Evolutionary conservation across 2,888 invertebrate species (phyloP).

Genomic region (Tetanocera ferruginea): DNA sequence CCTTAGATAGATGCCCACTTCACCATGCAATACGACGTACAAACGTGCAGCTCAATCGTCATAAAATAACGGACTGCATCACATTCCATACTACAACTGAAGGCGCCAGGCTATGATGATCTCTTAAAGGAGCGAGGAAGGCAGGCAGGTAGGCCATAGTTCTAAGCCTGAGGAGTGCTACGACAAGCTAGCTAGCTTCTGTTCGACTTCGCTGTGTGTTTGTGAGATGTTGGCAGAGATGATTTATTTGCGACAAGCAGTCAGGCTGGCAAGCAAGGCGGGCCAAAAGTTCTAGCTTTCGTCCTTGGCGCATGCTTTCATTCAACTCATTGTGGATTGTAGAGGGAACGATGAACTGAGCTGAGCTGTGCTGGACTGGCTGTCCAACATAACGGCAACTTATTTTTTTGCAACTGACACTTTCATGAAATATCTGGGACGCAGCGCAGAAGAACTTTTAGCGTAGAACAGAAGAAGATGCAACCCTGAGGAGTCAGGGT

Average conservation of each 20-base stretch:
- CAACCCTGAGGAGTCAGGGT: background rate
- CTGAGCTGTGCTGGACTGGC: conserved; percentile 35
- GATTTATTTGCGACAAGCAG: conserved; percentile 50
- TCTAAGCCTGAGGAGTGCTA: background rate
- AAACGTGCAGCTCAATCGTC: conserved; percentile 15
- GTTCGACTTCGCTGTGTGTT: conserved; percentile 28
- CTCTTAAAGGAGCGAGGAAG: background rate
- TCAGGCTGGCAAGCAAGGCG: conserved; percentile 44
- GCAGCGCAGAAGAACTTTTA: conserved; percentile 18
- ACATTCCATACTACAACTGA: background rate
- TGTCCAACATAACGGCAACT: conserved; percentile 46
- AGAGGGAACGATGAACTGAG: conserved; percentile 35
- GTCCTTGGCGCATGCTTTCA: conserved; percentile 33
- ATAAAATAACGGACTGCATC: conserved; percentile 20
- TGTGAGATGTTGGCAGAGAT: conserved; percentile 37
- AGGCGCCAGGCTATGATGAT: background rate
- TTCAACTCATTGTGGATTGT: background rate
- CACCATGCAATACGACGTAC: background rate
- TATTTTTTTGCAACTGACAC: conserved; percentile 51
- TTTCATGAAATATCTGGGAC: conserved; percentile 50
- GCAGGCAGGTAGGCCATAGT: background rate
- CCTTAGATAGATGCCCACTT: too few relatives aligned
- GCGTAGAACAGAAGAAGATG: conserved; percentile 10
- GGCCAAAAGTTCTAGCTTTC: conserved; percentile 24
- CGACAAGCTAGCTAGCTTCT: conserved; percentile 5